phyloP scores from a whole-genome alignment of 2,888 invertebrate genomes.

The Mylabris sibirica region DNA sequence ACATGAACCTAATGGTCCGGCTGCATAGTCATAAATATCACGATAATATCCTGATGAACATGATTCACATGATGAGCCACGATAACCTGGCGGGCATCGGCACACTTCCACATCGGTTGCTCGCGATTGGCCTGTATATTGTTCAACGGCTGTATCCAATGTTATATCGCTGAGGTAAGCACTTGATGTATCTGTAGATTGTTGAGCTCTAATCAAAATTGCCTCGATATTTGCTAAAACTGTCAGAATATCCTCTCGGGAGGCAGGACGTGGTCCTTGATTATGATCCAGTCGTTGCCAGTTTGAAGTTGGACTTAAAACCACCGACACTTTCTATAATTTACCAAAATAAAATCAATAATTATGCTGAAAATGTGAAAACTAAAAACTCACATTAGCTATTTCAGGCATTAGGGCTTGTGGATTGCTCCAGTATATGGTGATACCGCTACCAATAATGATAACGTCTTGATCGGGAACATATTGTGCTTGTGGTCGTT shows the following conservation, averaged over 20 bases:
- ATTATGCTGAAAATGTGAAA: background rate
- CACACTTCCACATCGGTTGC: conserved; percentile 85
- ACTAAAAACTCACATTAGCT: conserved; percentile 65
- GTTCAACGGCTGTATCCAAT: conserved; percentile 81
- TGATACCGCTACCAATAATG: conserved; percentile 78
- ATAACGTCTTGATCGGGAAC: conserved; percentile 82
- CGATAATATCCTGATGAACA: conserved; percentile 78
- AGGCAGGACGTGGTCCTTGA: conserved; percentile 67
- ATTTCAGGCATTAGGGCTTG: conserved; percentile 65
- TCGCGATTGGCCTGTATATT: conserved; percentile 64
- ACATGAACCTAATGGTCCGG: conserved; percentile 69
- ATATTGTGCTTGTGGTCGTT: conserved; percentile 61
- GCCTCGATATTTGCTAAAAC: conserved; percentile 84
- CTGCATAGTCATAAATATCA: conserved; percentile 64
- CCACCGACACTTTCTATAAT: conserved; percentile 69
- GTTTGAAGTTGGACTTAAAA: conserved; percentile 68
- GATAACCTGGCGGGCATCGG: conserved; percentile 66
- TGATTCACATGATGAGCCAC: conserved; percentile 84
- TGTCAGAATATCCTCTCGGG: conserved; percentile 83
- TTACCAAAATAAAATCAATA: background rate
- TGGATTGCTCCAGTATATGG: conserved; percentile 79
- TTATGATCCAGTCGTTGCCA: conserved; percentile 70
- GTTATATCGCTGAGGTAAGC: conserved; percentile 82
- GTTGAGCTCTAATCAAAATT: conserved; percentile 84
- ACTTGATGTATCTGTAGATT: conserved; percentile 69